Percentiles rank a stretch among this genome's conserved stretches.
Conservation (phyloP, 64 coral and sea anemone species). For the Pachyseris speciosa region DNA sequence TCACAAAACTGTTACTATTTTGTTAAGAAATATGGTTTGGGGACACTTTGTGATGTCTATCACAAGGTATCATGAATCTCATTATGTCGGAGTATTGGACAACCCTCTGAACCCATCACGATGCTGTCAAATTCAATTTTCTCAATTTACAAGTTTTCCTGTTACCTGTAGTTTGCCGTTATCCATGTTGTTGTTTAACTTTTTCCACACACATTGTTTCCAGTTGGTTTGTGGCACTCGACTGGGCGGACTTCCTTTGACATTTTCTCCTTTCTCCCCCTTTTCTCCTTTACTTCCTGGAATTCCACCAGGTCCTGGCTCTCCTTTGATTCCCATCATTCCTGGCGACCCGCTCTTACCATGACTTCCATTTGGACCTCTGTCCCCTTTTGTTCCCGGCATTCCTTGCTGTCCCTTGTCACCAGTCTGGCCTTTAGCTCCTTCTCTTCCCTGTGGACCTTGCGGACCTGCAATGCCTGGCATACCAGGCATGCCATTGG, state of each 20-base stretch:
- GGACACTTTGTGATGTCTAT: too few relatives aligned
- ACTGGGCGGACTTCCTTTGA: background rate
- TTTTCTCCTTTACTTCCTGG: slow-evolving; percentile 4
- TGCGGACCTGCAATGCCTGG: background rate
- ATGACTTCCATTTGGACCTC: background rate
- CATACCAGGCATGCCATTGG: background rate
- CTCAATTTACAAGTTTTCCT: background rate
- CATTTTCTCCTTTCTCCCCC: slow-evolving; percentile 1
- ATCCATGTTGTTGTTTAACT: background rate
- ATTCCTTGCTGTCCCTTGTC: background rate
- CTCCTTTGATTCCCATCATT: background rate
- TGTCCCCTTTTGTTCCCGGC: background rate
- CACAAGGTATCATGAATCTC: too few relatives aligned
- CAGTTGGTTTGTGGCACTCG: background rate
- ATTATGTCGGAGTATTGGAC: too few relatives aligned
- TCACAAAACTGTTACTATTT: too few relatives aligned
- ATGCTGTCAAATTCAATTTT: too few relatives aligned
- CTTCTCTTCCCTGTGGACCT: background rate
- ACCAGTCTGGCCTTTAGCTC: background rate
- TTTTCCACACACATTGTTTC: slow-evolving; percentile 39
- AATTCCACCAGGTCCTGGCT: background rate
- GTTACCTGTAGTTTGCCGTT: background rate
- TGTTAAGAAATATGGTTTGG: too few relatives aligned
- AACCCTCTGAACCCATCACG: background rate
- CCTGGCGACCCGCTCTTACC: background rate